Conservation (phyloP, 2,888 invertebrate genomes). For the Catocala sponsa region DNA sequence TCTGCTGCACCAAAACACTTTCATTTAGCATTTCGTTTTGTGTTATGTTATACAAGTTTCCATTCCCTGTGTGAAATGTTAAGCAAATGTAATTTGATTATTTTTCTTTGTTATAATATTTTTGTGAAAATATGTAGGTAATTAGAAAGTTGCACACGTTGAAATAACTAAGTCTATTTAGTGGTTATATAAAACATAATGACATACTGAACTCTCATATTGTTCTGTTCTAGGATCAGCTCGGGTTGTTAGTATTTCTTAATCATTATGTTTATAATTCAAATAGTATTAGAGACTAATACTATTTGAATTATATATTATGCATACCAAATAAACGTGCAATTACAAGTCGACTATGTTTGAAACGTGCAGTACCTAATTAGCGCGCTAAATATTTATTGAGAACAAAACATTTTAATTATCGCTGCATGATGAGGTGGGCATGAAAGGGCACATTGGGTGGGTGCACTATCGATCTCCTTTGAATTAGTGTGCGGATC, state of each 20-base stretch:
- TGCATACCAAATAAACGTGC: background rate
- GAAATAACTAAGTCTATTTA: too few relatives aligned
- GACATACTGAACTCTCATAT: too few relatives aligned
- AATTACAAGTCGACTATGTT: constrained; percentile 2
- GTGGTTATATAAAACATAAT: too few relatives aligned
- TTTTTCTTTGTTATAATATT: constrained; percentile 3
- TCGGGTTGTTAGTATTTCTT: too few relatives aligned
- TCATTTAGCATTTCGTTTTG: constrained; percentile 68
- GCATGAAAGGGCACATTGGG: constrained; percentile 80
- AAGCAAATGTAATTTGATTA: constrained; percentile 3
- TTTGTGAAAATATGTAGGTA: background rate
- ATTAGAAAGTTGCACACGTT: background rate
- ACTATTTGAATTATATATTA: too few relatives aligned
- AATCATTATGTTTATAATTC: too few relatives aligned
- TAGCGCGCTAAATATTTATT: constrained; percentile 35
- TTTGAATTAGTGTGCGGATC: constrained; percentile 88
- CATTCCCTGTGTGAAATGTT: constrained; percentile 21
- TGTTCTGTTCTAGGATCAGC: too few relatives aligned
- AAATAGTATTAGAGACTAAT: too few relatives aligned
- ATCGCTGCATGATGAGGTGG: constrained; percentile 73
- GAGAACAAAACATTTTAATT: constrained; percentile 76
- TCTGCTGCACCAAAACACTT: constrained; percentile 80
- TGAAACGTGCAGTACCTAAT: constrained; percentile 21
- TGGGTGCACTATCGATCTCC: constrained; percentile 87
- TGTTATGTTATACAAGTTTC: constrained; percentile 45